Evolutionary conservation across 1,140 invertebrate species (phyloP).

Genomic region (Drosophila lini): DNA sequence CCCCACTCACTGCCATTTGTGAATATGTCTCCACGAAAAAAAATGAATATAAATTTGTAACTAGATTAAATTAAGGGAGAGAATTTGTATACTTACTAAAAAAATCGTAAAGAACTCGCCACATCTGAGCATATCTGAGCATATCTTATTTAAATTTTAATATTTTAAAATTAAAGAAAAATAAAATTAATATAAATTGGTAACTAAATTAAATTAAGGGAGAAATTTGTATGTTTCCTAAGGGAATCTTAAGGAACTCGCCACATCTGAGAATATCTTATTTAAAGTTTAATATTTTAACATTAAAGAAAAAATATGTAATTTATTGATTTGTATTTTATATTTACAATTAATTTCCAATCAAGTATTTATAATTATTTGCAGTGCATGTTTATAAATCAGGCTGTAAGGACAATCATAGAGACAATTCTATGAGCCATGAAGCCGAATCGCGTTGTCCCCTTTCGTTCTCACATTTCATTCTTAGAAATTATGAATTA

Average conservation of each 20-base stretch:
- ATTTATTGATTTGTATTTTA: not conserved
- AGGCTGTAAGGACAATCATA: slow-evolving; percentile 5
- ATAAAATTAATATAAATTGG: slow-evolving; percentile 5
- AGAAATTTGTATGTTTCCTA: not conserved
- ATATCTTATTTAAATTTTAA: no score
- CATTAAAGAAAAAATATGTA: not conserved
- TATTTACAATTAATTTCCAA: not conserved
- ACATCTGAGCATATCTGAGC: no score
- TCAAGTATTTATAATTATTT: not conserved
- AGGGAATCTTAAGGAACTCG: not conserved
- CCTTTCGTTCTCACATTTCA: slow-evolving; percentile 43
- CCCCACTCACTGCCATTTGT: slow-evolving; percentile 20
- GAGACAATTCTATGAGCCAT: slow-evolving; percentile 32
- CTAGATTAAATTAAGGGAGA: not conserved
- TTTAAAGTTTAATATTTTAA: not conserved
- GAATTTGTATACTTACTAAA: not conserved
- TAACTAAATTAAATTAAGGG: not conserved
- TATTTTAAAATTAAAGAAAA: no score
- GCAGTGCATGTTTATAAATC: not conserved
- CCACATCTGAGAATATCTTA: not conserved
- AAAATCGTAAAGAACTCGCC: not conserved
- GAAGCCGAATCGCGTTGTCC: slow-evolving; percentile 24
- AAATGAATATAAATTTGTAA: slow-evolving; percentile 14
- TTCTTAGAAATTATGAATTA: slow-evolving; percentile 56
- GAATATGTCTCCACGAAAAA: slow-evolving; percentile 5